A percentile compares a stretch with the other conserved stretches of the same genome.
Evolutionary conservation across 2,113 vertebrate genomes (phyloP).

Genomic region (Odocoileus virginianus): DNA sequence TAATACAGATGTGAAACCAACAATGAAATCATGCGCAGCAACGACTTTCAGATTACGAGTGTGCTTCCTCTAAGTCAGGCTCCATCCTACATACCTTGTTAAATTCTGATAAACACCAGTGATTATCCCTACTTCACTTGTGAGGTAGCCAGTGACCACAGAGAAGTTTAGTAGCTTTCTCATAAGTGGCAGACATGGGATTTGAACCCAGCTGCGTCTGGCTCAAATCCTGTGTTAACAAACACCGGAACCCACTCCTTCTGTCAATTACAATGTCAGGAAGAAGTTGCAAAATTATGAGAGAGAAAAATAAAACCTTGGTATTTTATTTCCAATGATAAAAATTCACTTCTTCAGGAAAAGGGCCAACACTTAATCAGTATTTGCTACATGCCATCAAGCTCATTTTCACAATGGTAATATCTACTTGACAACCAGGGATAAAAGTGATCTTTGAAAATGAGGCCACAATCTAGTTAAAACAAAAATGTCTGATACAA

Average conservation of each 20-base stretch:
- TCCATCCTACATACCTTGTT: neutral
- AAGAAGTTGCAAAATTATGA: conserved; percentile 25
- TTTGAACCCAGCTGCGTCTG: neutral
- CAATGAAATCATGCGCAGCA: neutral
- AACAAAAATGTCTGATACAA: conserved; percentile 60
- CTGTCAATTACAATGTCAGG: neutral
- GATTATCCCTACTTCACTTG: neutral
- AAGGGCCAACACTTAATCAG: conserved; percentile 73
- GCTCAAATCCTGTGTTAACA: neutral
- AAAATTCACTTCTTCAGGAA: conserved; percentile 78
- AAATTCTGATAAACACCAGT: neutral
- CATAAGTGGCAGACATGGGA: neutral
- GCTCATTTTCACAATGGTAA: conserved; percentile 71
- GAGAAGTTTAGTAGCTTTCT: neutral
- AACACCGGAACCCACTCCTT: neutral
- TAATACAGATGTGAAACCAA: neutral
- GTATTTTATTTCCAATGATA: conserved; percentile 55
- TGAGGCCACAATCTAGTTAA: conserved; percentile 66
- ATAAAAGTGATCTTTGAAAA: conserved; percentile 79
- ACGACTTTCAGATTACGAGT: neutral
- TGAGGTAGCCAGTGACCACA: neutral
- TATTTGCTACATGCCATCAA: conserved; percentile 68
- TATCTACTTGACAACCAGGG: conserved; percentile 76
- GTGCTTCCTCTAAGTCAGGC: neutral
- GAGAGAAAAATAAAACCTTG: conserved; percentile 43